These are phyloP conservation scores for Gallinago media DNA, from an alignment of 2,113 vertebrate species.

Conservation along the genomic window DNA sequence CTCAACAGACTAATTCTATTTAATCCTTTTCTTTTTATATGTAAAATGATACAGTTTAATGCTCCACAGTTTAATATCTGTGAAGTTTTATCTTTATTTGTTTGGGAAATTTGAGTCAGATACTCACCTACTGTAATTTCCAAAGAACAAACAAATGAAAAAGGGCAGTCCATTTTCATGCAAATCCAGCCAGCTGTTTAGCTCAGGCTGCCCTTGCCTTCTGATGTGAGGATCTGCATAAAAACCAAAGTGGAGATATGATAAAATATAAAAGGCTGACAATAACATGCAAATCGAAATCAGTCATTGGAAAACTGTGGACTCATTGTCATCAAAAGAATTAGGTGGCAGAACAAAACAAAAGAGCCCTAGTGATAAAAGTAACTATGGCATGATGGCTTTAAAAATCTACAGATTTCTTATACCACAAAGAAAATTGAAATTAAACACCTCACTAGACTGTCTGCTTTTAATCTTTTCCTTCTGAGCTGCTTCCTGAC, in stretches of 20 bases:
- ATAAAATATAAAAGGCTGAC: conserved; percentile 75
- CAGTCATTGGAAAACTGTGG: conserved; percentile 75
- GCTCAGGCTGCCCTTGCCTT: conserved; percentile 73
- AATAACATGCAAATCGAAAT: conserved; percentile 80
- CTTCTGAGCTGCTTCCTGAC: conserved; percentile 60
- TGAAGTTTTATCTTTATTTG: conserved; percentile 81
- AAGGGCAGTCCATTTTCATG: conserved; percentile 82
- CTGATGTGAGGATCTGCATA: conserved; percentile 81
- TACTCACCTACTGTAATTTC: conserved; percentile 81
- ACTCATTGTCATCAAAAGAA: conserved; percentile 81
- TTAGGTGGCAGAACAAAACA: conserved; percentile 84
- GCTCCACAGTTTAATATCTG: conserved; percentile 66
- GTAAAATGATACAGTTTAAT: conserved; percentile 75
- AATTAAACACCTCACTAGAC: conserved; percentile 70
- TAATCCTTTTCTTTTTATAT: conserved; percentile 75
- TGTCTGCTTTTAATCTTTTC: conserved; percentile 69
- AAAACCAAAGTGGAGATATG: conserved; percentile 78
- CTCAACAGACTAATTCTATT: conserved; percentile 66
- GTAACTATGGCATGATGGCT: conserved; percentile 60
- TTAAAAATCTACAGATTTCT: conserved; percentile 67
- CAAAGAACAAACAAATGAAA: conserved; percentile 80
- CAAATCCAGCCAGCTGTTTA: conserved; percentile 85
- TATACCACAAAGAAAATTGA: conserved; percentile 48
- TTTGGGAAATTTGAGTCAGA: conserved; percentile 79
- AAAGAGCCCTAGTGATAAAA: conserved; percentile 75